Evolutionary conservation across 2,113 vertebrate genomes (phyloP).

Genomic region (Pterocles orientalis): DNA sequence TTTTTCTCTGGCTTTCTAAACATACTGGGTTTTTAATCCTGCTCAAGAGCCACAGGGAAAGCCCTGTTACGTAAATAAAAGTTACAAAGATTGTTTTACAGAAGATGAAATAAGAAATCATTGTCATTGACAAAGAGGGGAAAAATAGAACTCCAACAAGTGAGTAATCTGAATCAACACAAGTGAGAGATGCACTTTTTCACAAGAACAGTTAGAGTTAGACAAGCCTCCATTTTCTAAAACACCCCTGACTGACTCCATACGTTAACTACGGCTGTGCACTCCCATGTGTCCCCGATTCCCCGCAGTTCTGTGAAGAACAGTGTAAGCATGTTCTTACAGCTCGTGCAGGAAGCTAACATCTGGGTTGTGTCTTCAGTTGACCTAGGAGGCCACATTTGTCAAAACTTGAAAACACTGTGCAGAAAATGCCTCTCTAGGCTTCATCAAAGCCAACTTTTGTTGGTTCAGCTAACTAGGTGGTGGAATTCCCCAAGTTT

Average conservation of each 20-base stretch:
- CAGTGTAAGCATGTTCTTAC: not conserved
- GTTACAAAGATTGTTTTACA: not conserved
- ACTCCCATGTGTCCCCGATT: not conserved
- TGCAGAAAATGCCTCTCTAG: conserved; percentile 39
- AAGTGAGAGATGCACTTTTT: not conserved
- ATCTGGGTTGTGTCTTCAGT: conserved; percentile 34
- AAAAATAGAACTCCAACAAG: not conserved
- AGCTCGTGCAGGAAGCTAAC: not conserved
- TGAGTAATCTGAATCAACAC: not conserved
- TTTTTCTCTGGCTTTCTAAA: not conserved
- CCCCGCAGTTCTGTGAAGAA: not conserved
- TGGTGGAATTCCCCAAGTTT: conserved; percentile 60
- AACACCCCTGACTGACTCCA: not conserved
- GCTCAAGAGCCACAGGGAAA: not conserved
- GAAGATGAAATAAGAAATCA: not conserved
- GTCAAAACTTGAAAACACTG: conserved; percentile 36
- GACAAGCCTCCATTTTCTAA: conserved; percentile 8
- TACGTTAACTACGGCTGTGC: not conserved
- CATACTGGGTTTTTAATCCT: not conserved
- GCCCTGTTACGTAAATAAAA: not conserved
- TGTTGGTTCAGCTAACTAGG: conserved; percentile 55
- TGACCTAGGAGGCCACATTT: conserved; percentile 47
- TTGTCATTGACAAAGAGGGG: not conserved
- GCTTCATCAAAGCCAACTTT: conserved; percentile 23
- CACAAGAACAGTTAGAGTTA: not conserved